A percentile compares a stretch with the other conserved stretches of the same genome.
These are phyloP conservation scores for Sarcophaga carnaria DNA, from an alignment of 2,888 invertebrate genomes.

Conservation along the genomic window DNA sequence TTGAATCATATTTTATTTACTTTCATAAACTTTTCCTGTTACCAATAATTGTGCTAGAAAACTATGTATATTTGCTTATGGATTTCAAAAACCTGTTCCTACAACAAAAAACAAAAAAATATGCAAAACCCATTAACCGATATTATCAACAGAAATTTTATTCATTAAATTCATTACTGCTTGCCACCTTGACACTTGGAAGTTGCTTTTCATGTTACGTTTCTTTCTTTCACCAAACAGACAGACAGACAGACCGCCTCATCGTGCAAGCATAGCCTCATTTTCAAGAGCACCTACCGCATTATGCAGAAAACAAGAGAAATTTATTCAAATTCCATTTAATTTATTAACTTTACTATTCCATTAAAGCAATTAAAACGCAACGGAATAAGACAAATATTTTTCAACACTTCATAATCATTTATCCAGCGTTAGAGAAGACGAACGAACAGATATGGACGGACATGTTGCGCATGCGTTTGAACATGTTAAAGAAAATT, in stretches of 20 bases:
- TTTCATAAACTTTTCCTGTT: too few relatives aligned
- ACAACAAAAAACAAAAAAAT: not conserved
- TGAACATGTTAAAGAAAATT: constrained; percentile 33
- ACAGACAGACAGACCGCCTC: not conserved
- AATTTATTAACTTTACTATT: constrained; percentile 27
- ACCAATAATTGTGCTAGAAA: not conserved
- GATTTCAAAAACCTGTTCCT: not conserved
- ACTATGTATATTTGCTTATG: too few relatives aligned
- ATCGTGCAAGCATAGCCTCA: not conserved
- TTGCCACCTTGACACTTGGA: not conserved
- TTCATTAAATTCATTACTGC: not conserved
- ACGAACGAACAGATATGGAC: not conserved
- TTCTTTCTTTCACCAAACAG: not conserved
- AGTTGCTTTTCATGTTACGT: not conserved
- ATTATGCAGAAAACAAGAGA: constrained; percentile 1
- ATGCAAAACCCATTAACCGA: not conserved
- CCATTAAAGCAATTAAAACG: constrained; percentile 45
- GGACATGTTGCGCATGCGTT: not conserved
- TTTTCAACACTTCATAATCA: constrained; percentile 56
- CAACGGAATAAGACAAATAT: constrained; percentile 40
- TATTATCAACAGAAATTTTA: not conserved
- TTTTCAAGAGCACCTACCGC: not conserved
- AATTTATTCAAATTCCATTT: constrained; percentile 45
- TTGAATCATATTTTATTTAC: too few relatives aligned
- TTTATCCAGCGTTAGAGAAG: constrained; percentile 33